Percentiles rank a stretch among this genome's conserved stretches.
Evolutionary conservation across 2,888 invertebrate species (phyloP).

Genomic region (Amphipyra berbera): DNA sequence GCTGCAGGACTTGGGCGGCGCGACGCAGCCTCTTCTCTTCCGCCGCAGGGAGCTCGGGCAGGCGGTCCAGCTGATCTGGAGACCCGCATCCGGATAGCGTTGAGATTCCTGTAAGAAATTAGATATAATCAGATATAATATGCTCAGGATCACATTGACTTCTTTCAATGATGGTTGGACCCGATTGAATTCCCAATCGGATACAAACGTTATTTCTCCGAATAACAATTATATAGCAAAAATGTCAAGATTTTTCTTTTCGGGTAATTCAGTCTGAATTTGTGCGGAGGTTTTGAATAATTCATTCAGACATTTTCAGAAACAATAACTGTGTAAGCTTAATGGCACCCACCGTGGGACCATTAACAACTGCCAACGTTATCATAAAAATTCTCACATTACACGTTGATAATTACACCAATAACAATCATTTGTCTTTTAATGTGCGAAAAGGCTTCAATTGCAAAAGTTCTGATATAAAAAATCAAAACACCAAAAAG

Average conservation of each 20-base stretch:
- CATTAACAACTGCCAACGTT: constrained; percentile 12
- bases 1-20: constrained; percentile 95
- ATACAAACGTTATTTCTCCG: too few species aligned
- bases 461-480: too few species aligned
- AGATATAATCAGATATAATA: neutral
- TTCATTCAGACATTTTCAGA: constrained; percentile 32
- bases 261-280: constrained; percentile 20
- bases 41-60: constrained; percentile 95
- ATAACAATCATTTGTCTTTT: too few species aligned
- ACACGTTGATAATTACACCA: too few species aligned
- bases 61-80: constrained; percentile 92
- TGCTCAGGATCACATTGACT: too few species aligned
- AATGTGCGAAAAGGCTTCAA: too few species aligned
- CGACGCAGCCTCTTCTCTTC: constrained; percentile 95
- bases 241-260: too few species aligned
- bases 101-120: constrained; percentile 92
- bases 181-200: too few species aligned
- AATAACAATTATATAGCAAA: too few species aligned
- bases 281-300: constrained; percentile 34
- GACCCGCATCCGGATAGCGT: constrained; percentile 95
- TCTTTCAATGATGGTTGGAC: too few species aligned
- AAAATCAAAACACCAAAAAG: too few species aligned
- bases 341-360: constrained; percentile 56
- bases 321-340: constrained; percentile 35
- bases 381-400: neutral